Conservation (phyloP, 2,888 invertebrate species). For the Drosophila planitibia region DNA sequence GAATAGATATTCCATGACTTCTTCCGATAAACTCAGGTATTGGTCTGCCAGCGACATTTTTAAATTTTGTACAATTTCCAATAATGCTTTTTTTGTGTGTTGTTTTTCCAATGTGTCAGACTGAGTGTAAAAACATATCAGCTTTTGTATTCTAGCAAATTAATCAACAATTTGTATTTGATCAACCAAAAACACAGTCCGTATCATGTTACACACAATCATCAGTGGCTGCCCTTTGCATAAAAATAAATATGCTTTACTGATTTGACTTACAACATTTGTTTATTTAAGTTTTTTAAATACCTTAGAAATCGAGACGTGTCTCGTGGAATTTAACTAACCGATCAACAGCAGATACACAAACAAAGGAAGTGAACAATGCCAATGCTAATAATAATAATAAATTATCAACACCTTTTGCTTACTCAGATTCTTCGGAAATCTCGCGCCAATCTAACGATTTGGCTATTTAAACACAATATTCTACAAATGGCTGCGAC, state of each 20-base stretch:
- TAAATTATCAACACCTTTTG: constrained; percentile 73
- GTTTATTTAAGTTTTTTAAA: constrained; percentile 24
- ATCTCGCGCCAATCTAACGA: constrained; percentile 35
- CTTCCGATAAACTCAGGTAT: constrained; percentile 47
- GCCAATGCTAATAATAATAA: constrained; percentile 70
- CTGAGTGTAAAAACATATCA: not conserved
- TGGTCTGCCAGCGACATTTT: constrained; percentile 26
- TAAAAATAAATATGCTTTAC: constrained; percentile 15
- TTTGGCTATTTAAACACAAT: constrained; percentile 48
- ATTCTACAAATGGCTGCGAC: constrained; percentile 55
- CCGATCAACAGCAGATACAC: constrained; percentile 20
- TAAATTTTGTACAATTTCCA: constrained; percentile 19
- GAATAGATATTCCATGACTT: constrained; percentile 57
- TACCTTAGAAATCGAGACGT: constrained; percentile 22
- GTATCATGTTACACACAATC: constrained; percentile 17
- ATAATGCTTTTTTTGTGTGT: not conserved
- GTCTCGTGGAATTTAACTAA: constrained; percentile 18
- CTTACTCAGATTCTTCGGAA: constrained; percentile 24
- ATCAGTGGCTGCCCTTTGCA: constrained; percentile 8
- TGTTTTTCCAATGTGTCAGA: constrained; percentile 14
- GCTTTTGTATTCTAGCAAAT: not conserved
- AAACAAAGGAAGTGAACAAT: constrained; percentile 60
- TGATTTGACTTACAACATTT: constrained; percentile 6
- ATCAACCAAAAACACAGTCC: constrained; percentile 1
- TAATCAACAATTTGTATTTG: not conserved